phyloP scores from a whole-genome alignment of 2,888 invertebrate genomes.

The Plagiodera versicolora region DNA sequence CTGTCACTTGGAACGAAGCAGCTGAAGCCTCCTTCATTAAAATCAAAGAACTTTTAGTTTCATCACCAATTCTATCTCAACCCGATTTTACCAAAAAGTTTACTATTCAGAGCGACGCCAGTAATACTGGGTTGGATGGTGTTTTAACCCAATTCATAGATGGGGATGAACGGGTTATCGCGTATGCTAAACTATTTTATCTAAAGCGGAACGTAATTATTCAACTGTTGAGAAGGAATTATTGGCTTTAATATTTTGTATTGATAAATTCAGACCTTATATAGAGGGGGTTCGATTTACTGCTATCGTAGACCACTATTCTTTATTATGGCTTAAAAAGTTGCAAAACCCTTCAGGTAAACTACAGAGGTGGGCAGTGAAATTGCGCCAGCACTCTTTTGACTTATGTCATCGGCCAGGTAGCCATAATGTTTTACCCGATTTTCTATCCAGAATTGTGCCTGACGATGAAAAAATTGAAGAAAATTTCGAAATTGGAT shows the following conservation, averaged over 20 bases:
- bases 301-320: conserved; percentile 36
- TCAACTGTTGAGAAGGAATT: conserved; percentile 38
- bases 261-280: conserved; percentile 33
- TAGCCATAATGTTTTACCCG: conserved; percentile 17
- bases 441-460: conserved; percentile 10
- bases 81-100: conserved; percentile 7
- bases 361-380: conserved; percentile 16
- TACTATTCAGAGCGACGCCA: conserved; percentile 35
- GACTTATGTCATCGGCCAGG: conserved; percentile 16
- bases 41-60: conserved; percentile 8
- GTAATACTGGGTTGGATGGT: background rate
- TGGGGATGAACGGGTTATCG: conserved; percentile 35
- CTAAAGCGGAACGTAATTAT: conserved; percentile 35
- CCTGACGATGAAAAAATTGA: too few relatives aligned
- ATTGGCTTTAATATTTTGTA: conserved; percentile 33
- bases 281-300: conserved; percentile 32
- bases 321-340: conserved; percentile 29
- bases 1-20: conserved; percentile 9
- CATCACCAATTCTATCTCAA: conserved; percentile 2
- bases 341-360: conserved; percentile 15
- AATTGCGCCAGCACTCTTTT: conserved; percentile 16
- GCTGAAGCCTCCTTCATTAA: background rate
- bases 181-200: conserved; percentile 35
- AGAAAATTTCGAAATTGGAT: too few relatives aligned
- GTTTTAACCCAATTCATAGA: conserved; percentile 25